Conservation (phyloP, 2,797 vertebrate genomes). For the Decapterus maruadsi region DNA sequence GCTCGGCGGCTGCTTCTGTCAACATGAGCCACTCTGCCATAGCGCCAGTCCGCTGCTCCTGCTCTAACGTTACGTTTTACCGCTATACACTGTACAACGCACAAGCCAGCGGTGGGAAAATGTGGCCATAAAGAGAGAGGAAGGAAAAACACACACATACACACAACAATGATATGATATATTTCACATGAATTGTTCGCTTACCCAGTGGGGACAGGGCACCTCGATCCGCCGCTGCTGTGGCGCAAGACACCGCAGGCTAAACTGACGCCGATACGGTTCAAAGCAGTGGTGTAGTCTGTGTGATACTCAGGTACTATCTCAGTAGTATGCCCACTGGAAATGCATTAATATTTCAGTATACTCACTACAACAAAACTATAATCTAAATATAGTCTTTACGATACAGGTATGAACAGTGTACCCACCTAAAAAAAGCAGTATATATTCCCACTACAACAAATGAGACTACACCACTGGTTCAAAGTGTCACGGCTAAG, state of each 20-base stretch:
- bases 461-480: background rate
- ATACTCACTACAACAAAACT: too few species aligned
- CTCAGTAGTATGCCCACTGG: too few species aligned
- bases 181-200: background rate
- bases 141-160: too few species aligned
- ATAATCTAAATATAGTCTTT: too few species aligned
- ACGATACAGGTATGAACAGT: too few species aligned
- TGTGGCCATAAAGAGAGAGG: background rate
- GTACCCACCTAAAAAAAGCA: too few species aligned
- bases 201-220: slow-evolving; percentile 68
- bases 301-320: too few species aligned
- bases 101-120: slow-evolving; percentile 26
- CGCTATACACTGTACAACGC: slow-evolving; percentile 23
- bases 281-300: background rate
- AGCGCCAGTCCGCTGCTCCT: slow-evolving; percentile 47
- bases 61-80: slow-evolving; percentile 21
- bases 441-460: too few species aligned
- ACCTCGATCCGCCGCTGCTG: slow-evolving; percentile 47
- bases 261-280: slow-evolving; percentile 58
- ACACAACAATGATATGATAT: background rate
- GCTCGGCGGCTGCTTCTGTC: slow-evolving; percentile 80
- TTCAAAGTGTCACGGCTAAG: slow-evolving; percentile 72
- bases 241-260: slow-evolving; percentile 57
- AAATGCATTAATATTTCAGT: too few species aligned
- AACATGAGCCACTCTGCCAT: slow-evolving; percentile 66